Evolutionary conservation across 1,140 invertebrate genomes (phyloP).

Genomic region (Tetramorium parvispinum): DNA sequence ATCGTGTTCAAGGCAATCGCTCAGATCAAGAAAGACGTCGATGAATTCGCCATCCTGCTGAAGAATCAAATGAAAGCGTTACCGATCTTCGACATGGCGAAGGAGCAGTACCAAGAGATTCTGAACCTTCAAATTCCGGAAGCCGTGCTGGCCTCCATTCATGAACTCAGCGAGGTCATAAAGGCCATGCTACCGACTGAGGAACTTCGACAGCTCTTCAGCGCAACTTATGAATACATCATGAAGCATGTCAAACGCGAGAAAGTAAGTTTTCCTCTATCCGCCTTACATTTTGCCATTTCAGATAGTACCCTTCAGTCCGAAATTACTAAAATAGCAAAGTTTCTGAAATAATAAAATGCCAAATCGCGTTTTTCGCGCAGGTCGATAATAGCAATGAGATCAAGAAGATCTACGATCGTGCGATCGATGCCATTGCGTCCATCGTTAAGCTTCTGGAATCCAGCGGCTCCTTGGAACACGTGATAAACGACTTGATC

Average conservation of each 20-base stretch:
- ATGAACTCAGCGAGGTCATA: conserved; percentile 84
- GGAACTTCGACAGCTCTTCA: conserved; percentile 87
- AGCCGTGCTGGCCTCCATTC: conserved; percentile 82
- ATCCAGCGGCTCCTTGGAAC: conserved; percentile 70
- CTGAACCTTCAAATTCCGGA: conserved; percentile 81
- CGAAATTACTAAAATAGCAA: conserved; percentile 14
- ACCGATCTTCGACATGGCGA: conserved; percentile 86
- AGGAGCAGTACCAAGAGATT: conserved; percentile 84
- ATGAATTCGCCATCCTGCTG: conserved; percentile 83
- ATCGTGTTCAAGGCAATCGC: conserved; percentile 83
- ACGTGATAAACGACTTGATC: conserved; percentile 71
- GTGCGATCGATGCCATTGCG: conserved; percentile 83
- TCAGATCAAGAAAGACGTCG: conserved; percentile 84
- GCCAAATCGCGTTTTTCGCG: neutral
- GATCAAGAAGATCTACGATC: conserved; percentile 86
- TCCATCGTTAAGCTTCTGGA: conserved; percentile 82
- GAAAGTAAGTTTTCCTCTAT: conserved; percentile 69
- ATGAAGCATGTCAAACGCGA: conserved; percentile 84
- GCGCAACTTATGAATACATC: conserved; percentile 87
- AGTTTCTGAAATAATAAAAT: neutral
- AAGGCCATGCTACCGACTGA: conserved; percentile 87
- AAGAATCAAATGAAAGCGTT: conserved; percentile 86
- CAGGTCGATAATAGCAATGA: conserved; percentile 86
- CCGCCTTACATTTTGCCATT: neutral
- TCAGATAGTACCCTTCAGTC: neutral